Percentiles rank a stretch among this genome's conserved stretches.
Conservation (phyloP, 1,140 invertebrate genomes). For the Drosophila rufa region DNA sequence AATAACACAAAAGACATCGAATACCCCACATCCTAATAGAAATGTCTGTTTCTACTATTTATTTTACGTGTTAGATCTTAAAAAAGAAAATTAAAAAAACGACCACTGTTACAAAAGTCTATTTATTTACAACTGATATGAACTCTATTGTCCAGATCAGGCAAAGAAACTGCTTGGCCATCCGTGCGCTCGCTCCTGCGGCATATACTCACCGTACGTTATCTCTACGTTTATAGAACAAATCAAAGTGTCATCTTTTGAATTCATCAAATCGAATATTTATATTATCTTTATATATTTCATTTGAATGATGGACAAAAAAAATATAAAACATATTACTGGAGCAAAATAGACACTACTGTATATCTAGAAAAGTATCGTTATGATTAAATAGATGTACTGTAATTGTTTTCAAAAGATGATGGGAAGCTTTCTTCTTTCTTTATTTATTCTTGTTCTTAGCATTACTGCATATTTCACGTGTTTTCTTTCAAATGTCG, state of each 20-base stretch:
- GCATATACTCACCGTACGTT: slow-evolving; percentile 33
- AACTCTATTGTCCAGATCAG: not conserved
- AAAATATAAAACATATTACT: slow-evolving; percentile 28
- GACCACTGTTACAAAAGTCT: not conserved
- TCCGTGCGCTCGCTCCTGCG: slow-evolving; percentile 15
- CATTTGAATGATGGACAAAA: slow-evolving; percentile 39
- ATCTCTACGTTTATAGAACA: slow-evolving; percentile 6
- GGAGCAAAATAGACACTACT: slow-evolving; percentile 28
- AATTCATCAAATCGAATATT: slow-evolving; percentile 21
- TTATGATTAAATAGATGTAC: slow-evolving; percentile 50
- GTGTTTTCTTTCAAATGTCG: slow-evolving; percentile 1
- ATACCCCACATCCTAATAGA: not conserved
- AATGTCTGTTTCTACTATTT: not conserved
- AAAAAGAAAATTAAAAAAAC: not conserved
- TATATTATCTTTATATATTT: slow-evolving; percentile 47
- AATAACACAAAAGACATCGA: not conserved
- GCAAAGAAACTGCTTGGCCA: not conserved
- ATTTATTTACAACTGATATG: not conserved
- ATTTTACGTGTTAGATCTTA: not conserved
- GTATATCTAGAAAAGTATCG: slow-evolving; percentile 42
- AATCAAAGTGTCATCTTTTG: slow-evolving; percentile 3
- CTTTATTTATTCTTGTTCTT: slow-evolving; percentile 1
- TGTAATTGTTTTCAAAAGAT: slow-evolving; percentile 17
- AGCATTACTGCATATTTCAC: slow-evolving; percentile 2
- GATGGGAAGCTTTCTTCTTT: slow-evolving; percentile 3